Evolutionary conservation across 2,797 vertebrate species (phyloP), one percentile per base, ranked within the genome.

Genomic region (Sebastes nivosus): DNA sequence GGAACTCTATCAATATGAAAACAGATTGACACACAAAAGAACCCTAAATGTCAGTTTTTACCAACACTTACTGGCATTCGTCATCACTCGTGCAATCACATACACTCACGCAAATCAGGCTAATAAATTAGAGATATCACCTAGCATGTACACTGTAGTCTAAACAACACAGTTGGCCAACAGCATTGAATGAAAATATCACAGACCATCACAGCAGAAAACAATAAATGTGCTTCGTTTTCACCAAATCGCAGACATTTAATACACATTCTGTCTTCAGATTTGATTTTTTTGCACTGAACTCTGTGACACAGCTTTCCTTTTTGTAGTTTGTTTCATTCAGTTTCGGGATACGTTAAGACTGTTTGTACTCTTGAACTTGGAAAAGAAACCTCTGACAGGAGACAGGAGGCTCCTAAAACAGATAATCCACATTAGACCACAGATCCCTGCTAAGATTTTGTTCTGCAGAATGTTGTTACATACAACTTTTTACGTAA

Each of bases 61-160:
- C 24, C 52, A 75, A 25, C 66, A 63, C 30, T 59, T 72, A n/a
- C 4, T 34, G 29, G 14, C 67, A 57, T 38, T 67, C 59, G 16
- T 72, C 70, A 36, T 60, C 79, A 36, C 10, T 38, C 80, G 3
- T 8, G 11, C 61, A 2, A 2, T 60, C 77, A 22, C 75, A 74
- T 59, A 60, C 83, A 57, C 73, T 75, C 89, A 4, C 69, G 75
- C 70, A 82, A 68, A 46, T 67, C 71, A 72, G 82, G 32, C 86
- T 84, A 89, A 92, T 91, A 89, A 90, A 91, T 92, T 85, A 86
- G 36, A 74, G 24, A 34, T 30, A 8, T 59, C 1, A 25, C 61
- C 81, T 76, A 84, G 27, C 77, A 68, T 63, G 38, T 42, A 72
- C 60, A 73, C 65, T 38, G 63, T 67, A 74, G 65, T 79, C 68